Conservation (phyloP, 1,140 invertebrate genomes). For the Bombus consobrinus region DNA sequence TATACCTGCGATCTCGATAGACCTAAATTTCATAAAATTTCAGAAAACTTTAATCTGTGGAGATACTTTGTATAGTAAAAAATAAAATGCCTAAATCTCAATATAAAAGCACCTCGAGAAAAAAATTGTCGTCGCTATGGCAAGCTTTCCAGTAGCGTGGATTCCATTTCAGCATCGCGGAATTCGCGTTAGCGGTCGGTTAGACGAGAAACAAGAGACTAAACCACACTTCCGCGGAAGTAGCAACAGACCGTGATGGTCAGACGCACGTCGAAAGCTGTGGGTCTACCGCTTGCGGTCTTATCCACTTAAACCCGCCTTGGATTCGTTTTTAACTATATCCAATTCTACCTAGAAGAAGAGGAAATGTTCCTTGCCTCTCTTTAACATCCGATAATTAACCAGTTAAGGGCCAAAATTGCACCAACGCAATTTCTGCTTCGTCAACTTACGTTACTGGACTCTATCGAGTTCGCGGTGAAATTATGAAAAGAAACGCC, state of each 20-base stretch:
- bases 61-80: no score
- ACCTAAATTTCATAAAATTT: no score
- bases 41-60: no score
- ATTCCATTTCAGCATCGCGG: neutral
- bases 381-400: neutral
- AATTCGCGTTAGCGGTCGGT: neutral
- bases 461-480: no score
- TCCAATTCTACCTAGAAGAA: no score
- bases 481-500: no score
- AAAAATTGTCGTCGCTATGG: neutral
- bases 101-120: fast-evolving
- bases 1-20: no score
- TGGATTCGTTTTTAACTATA: neutral
- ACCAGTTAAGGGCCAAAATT: no score
- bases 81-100: no score
- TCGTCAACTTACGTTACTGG: no score
- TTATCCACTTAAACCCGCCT: constrained; percentile 16
- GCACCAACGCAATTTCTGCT: no score
- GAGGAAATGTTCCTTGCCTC: neutral
- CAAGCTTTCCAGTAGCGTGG: neutral
- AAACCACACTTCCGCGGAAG: constrained; percentile 34
- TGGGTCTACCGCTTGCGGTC: neutral
- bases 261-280: constrained; percentile 23
- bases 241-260: constrained; percentile 52
- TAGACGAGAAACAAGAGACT: constrained; percentile 11